Conservation (phyloP, 2,113 vertebrate species). For the Xenopus laevis region DNA sequence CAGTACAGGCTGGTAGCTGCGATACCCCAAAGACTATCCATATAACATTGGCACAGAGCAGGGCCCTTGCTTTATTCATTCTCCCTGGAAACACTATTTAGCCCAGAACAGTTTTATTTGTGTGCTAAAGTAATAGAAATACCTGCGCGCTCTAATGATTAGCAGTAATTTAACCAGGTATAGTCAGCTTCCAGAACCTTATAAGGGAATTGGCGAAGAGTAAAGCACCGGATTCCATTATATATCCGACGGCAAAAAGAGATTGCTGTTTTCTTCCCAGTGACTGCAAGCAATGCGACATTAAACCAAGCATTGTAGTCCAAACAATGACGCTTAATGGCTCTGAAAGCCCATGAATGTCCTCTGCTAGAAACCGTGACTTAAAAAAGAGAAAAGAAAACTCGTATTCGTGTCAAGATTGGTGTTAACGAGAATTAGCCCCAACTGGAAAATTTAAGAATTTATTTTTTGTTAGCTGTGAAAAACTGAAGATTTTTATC, state of each 20-base stretch:
- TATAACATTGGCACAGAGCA: conserved; percentile 5
- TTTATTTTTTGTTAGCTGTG: too few relatives aligned
- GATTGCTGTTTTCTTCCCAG: not conserved
- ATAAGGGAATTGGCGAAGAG: too few relatives aligned
- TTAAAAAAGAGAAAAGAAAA: too few relatives aligned
- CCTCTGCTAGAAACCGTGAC: too few relatives aligned
- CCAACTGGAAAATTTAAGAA: too few relatives aligned
- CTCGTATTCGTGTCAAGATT: too few relatives aligned
- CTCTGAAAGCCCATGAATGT: not conserved
- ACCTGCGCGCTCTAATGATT: not conserved
- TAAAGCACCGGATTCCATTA: not conserved
- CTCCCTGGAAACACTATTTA: not conserved
- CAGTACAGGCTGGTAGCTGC: conserved; percentile 16
- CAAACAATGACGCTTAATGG: not conserved
- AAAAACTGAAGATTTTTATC: too few relatives aligned
- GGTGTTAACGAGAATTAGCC: too few relatives aligned
- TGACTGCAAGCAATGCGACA: not conserved
- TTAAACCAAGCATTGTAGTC: not conserved
- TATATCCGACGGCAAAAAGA: not conserved
- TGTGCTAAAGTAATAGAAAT: not conserved
- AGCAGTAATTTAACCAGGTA: not conserved
- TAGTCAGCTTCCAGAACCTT: not conserved
- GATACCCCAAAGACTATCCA: conserved; percentile 20
- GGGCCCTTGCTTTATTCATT: not conserved
- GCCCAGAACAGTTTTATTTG: not conserved